These are phyloP conservation scores for Chelmon rostratus DNA, from an alignment of 2,797 vertebrate genomes.

Conservation along the genomic window DNA sequence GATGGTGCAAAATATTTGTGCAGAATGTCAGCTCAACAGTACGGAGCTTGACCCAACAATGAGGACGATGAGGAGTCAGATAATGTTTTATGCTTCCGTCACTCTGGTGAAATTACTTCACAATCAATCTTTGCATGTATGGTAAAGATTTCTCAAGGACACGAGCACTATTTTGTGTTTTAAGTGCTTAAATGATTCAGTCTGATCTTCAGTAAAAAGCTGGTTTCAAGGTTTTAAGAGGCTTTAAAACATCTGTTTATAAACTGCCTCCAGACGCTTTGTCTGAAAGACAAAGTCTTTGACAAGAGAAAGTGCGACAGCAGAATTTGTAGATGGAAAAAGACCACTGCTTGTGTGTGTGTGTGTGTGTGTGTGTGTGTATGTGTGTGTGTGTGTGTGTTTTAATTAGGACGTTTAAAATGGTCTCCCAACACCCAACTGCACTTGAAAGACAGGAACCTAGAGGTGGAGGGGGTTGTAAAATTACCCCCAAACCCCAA, in stretches of 20 bases:
- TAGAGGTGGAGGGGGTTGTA: neutral
- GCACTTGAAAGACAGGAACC: conserved; percentile 28
- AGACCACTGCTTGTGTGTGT: conserved; percentile 6
- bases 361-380: conserved; percentile 1
- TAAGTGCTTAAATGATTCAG: conserved; percentile 21
- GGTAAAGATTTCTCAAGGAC: conserved; percentile 3
- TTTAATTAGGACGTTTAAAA: conserved; percentile 48
- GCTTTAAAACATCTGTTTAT: conserved; percentile 65
- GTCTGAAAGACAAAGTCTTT: conserved; percentile 46
- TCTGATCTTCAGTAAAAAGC: conserved; percentile 45
- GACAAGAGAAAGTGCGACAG: conserved; percentile 28
- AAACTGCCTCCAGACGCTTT: conserved; percentile 48
- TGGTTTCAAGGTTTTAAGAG: conserved; percentile 49
- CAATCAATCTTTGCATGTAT: neutral
- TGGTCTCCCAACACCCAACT: neutral
- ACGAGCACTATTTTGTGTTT: conserved; percentile 1
- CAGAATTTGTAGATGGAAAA: conserved; percentile 50
- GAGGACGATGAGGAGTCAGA: neutral
- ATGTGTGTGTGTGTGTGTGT: conserved; percentile 16
- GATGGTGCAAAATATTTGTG: conserved; percentile 26
- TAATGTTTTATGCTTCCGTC: conserved; percentile 19
- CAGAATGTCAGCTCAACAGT: conserved; percentile 1
- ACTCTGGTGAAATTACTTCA: conserved; percentile 6
- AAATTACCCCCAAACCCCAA: conserved; percentile 28
- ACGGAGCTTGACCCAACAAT: neutral